Base-by-base conservation (phyloP, 2,888 invertebrate species). In the Hypena proboscidalis region DNA sequence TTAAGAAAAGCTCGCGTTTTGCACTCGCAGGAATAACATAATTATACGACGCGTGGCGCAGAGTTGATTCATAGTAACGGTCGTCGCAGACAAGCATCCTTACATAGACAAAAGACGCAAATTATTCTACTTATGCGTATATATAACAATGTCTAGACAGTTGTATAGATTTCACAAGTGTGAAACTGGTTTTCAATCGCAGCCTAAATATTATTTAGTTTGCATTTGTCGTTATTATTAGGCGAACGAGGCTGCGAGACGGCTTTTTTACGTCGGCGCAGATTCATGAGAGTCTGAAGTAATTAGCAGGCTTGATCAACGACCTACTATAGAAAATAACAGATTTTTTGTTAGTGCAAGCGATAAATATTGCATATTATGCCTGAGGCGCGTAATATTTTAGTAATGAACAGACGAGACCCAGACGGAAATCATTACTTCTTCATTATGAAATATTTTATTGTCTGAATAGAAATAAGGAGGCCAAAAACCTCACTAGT, bases 1-100 rank as follows among this genome's bases (percentile, higher is more conserved):
- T 52, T 58, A 52, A 45, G 55, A 51, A 61, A 66, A 63, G 42
- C 52, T 39, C 39, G 36, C 13, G 35, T 44, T 62, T 63, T 63
- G 51, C 43, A 47, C 46, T 55, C 33, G 13, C 17, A 45, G 50
- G 31, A 34, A 36, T 52, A 52, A 49, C 44, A 38, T 49, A 49
- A 54, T 62, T 54, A 61, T 58, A 29, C 30, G 41, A 61, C 45
- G 40, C 38, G 26, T 30, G 41, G 58, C 45, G 40, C 38, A 46
- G 48, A 46, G 26, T 51, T 55, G 51, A 50, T 38, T 57, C 59
- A 47, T 40, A 39, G 25, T 57, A 62, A 57, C 60, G 40, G 57
- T 49, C 37, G 31, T 26, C 27, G 32, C 29, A 7, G 23, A 54
- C 34, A 44, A 30, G 15, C 25, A 45, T 42, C 39, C 43, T 48